Conservation (phyloP, 2,113 vertebrate genomes). For the Excalfactoria chinensis region DNA sequence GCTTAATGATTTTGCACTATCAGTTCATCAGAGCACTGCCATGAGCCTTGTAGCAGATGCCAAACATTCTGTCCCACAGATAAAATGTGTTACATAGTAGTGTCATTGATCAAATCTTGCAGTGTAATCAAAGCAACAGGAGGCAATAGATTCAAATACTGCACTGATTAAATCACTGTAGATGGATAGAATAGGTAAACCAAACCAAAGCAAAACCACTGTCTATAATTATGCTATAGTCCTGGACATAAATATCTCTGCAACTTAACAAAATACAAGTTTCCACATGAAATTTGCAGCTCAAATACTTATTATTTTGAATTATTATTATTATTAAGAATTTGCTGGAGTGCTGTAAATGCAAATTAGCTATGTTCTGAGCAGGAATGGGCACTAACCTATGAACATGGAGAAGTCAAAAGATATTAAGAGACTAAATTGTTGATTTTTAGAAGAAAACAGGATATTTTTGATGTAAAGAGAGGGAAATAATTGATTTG, state of each 20-base stretch:
- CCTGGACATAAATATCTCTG: background rate
- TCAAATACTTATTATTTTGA: background rate
- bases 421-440: background rate
- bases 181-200: background rate
- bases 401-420: background rate
- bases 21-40: background rate
- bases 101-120: background rate
- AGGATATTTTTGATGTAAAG: slow-evolving; percentile 46
- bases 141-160: background rate
- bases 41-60: background rate
- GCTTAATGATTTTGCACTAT: background rate
- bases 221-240: background rate
- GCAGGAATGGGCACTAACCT: background rate
- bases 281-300: background rate
- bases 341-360: slow-evolving; percentile 9
- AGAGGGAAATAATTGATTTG: slow-evolving; percentile 32
- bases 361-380: background rate
- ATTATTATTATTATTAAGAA: background rate
- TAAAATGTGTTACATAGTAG: background rate
- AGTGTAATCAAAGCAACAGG: background rate
- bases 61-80: background rate
- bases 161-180: background rate
- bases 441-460: background rate
- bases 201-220: background rate
- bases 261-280: background rate